Base-by-base conservation (phyloP, 2,797 vertebrate species). In the Pristis pectinata region DNA sequence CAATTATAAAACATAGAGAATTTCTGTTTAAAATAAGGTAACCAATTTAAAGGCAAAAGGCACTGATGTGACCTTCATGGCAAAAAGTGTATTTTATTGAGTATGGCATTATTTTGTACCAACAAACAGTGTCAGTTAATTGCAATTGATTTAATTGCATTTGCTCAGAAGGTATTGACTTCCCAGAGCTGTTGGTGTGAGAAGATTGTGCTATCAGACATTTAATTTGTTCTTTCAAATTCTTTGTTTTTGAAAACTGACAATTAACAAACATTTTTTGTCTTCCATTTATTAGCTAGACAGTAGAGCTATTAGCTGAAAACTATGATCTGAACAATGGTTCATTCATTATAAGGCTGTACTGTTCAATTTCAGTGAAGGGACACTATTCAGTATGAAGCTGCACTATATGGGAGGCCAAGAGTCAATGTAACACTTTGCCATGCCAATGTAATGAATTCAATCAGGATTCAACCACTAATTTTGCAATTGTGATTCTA, bases 401-500 rank as follows among this genome's bases (percentile, higher is more conserved):
- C 2, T 67, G 87, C 34, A 5, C 41, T 34, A 30, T 74, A 24
- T 41, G 44, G 67, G 37, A 74, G 10, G 27, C 44, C 44, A 49
- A 6, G 15, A 53, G 44, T 93, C 41, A 49, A 74, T 76, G 24
- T 94, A 94, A 70, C 44, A 76, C 2, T 76, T 94, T 30, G 70
- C 64, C 49, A 17, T 17, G 49, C 37, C 8, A 72, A 7, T 61
- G 41, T n/a, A 49, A 74, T 74, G 44, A 49, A 93, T 49, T 72
- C 64, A 49, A 37, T 93, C 64, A 93, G 34, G 87, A 91, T 76
- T 94, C 70, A 94, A 30, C 92, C 27, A 94, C 49, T 61, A 22
- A 94, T 94, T 76, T 94, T 34, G 67, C 70, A 94, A 56, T 94
- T 94, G 44, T 53, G 3, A 70, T 72, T 92, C 74, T 93, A 72